Evolutionary conservation across 2,113 vertebrate species (phyloP).

Genomic region (Nesoenas mayeri): DNA sequence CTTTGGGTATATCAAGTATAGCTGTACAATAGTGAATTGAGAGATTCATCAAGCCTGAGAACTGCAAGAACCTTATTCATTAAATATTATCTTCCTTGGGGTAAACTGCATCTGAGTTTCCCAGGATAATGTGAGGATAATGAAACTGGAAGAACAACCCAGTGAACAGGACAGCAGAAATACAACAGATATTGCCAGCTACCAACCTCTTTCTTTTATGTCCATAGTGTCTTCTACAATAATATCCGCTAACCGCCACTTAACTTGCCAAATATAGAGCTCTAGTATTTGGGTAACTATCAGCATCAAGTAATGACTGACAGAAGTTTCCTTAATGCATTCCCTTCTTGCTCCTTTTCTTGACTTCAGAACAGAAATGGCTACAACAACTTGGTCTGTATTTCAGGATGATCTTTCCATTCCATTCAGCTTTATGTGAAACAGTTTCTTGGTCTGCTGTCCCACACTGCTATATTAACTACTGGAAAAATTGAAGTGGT

Average conservation of each 20-base stretch:
- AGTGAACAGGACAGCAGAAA: background rate
- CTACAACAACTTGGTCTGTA: background rate
- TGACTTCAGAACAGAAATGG: background rate
- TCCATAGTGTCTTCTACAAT: background rate
- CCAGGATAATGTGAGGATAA: background rate
- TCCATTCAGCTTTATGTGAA: background rate
- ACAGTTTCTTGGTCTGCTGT: background rate
- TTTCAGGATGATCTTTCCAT: background rate
- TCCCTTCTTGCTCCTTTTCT: background rate
- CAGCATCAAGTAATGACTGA: background rate
- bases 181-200: background rate
- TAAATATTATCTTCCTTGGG: background rate
- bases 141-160: background rate
- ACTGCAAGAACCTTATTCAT: background rate
- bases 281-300: background rate
- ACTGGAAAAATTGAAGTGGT: background rate
- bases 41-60: background rate
- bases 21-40: background rate
- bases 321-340: background rate
- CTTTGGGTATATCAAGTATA: background rate
- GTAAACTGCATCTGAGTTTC: background rate
- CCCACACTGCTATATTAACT: background rate
- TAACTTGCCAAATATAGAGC: background rate
- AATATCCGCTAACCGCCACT: background rate
- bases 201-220: background rate